phyloP scores from a whole-genome alignment of 1,140 invertebrate genomes.

The Drosophila melanica region DNA sequence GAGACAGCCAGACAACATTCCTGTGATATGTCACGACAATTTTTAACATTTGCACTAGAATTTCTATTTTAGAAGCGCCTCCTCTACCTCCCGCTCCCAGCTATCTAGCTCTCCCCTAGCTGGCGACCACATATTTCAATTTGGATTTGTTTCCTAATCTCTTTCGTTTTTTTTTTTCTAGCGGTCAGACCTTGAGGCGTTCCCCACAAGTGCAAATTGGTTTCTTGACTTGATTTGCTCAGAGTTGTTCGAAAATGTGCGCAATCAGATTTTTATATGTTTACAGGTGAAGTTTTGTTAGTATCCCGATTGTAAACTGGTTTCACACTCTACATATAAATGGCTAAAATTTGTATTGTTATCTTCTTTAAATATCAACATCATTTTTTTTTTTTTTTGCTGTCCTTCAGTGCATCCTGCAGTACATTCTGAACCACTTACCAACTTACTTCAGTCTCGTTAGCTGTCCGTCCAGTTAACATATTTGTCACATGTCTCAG shows the following conservation, averaged over 20 bases:
- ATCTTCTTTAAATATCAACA: too few relatives aligned
- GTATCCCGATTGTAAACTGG: slow-evolving; percentile 6
- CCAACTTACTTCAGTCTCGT: background rate
- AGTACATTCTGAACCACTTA: background rate
- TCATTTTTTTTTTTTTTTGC: too few relatives aligned
- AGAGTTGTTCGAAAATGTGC: slow-evolving; percentile 20
- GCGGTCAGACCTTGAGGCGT: slow-evolving; percentile 34
- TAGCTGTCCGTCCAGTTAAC: background rate
- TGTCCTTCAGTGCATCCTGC: too few relatives aligned
- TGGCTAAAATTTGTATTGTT: too few relatives aligned
- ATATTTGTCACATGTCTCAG: slow-evolving; percentile 13
- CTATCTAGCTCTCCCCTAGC: slow-evolving; percentile 5
- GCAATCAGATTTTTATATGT: slow-evolving; percentile 28
- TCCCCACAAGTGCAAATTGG: slow-evolving; percentile 33
- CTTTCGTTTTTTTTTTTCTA: background rate
- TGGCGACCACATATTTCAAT: slow-evolving; percentile 11
- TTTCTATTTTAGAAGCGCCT: slow-evolving; percentile 60
- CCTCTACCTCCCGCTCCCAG: background rate
- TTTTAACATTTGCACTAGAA: slow-evolving; percentile 72
- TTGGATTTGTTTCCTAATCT: background rate
- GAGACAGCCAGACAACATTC: slow-evolving; percentile 61
- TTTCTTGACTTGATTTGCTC: slow-evolving; percentile 20
- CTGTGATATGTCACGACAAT: slow-evolving; percentile 71
- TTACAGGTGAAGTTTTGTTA: slow-evolving; percentile 5
- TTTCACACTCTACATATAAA: background rate